Base-by-base conservation (phyloP, 2,797 vertebrate species). In the Monodelphis domestica region DNA sequence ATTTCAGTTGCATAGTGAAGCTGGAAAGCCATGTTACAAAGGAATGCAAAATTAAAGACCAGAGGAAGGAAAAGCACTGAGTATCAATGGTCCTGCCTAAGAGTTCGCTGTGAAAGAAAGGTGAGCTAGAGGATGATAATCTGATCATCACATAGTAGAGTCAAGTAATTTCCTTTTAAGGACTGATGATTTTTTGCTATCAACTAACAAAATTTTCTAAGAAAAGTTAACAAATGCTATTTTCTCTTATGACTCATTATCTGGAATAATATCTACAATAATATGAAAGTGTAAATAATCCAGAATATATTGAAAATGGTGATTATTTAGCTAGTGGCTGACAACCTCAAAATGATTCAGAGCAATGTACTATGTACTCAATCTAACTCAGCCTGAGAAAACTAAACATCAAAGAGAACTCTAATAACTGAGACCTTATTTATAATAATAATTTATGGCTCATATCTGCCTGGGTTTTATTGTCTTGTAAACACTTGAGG, bases 191-290 rank as follows among this genome's bases (percentile, higher is more conserved):
- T 21, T 78, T 70, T 6, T 45, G 54, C 26, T 12, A 53, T 53
- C 84, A 1, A 38, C 94, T 21, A 38, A 95, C 52, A 51, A 28
- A 3, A 2, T 84, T 70, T 91, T 93, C 95, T 97, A 70, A 84
- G 52, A 1, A 78, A 90, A 90, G 89, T 92, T 84, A 54, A 91
- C 89, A 94, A 84, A 15, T 90, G 95, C 93, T 89, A 87, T 28
- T n/a, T 91, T 96, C 88, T 59, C 87, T 94, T 93, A 50, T 97
- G 97, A 97, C 96, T 98, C 96, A 96, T 88, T 59, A 12, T 59
- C 95, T 89, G 4, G 84, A 93, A 96, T 91, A 89, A 89, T 55
- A 63, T n/a, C 95, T 90, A 87, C 45, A 95, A 93, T 53, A 89
- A 56, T 51, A 94, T 29, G 0, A 50, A 96, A 91, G 70, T 57